A percentile compares a stretch with the other conserved stretches of the same genome.
These are phyloP conservation scores for Kuschelorhynchus macadamiae DNA, from an alignment of 2,888 invertebrate genomes.

Conservation along the genomic window DNA sequence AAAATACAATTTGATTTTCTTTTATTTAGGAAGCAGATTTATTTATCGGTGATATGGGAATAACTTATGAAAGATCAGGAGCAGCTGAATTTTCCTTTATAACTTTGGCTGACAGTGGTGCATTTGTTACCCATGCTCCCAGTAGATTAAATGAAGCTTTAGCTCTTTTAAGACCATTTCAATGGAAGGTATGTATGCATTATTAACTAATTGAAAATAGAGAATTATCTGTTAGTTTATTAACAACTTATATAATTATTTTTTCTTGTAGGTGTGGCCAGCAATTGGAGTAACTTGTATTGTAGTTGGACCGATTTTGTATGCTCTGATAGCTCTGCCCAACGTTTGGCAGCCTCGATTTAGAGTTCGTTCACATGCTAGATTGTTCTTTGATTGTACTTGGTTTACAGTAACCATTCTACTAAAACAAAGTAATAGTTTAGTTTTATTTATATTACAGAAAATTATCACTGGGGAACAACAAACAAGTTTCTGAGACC, in stretches of 20 bases:
- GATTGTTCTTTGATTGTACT: constrained; percentile 75
- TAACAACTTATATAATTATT: no score
- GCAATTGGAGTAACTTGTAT: constrained; percentile 76
- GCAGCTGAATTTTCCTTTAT: constrained; percentile 84
- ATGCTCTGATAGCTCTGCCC: constrained; percentile 77
- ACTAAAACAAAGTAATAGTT: constrained; percentile 80
- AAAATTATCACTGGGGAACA: no score
- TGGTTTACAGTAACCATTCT: constrained; percentile 83
- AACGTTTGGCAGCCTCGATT: constrained; percentile 71
- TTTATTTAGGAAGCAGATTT: constrained; percentile 77
- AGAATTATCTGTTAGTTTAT: constrained; percentile 16
- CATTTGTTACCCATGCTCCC: constrained; percentile 83
- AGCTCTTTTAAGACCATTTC: constrained; percentile 81
- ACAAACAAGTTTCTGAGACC: no score
- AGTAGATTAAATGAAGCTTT: constrained; percentile 81
- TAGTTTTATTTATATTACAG: no score
- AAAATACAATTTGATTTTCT: no score
- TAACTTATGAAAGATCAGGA: constrained; percentile 80
- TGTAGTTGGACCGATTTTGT: constrained; percentile 79
- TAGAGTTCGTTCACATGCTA: constrained; percentile 62
- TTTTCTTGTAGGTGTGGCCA: constrained; percentile 77
- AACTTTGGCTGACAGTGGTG: constrained; percentile 83
- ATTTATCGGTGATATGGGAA: constrained; percentile 81
- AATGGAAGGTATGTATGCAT: constrained; percentile 74
- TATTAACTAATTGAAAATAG: neutral